These are phyloP conservation scores for Schizothorax lantsangensis DNA, from an alignment of 2,797 vertebrate species.

Conservation along the genomic window DNA sequence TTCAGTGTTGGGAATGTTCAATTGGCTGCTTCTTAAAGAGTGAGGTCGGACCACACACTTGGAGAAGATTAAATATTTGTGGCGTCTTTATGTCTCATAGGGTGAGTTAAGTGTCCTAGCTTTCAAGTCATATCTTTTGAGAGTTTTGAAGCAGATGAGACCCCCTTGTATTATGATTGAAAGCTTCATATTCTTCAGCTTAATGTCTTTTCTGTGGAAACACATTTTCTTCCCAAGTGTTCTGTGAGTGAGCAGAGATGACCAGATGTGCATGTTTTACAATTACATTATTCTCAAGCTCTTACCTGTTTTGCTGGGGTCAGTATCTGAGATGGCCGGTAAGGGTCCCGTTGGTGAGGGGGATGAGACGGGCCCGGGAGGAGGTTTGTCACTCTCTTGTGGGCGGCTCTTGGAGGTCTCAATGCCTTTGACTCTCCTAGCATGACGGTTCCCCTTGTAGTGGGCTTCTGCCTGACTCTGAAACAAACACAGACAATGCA, in stretches of 20 bases:
- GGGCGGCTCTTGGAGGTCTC: slow-evolving; percentile 90
- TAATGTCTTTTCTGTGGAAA: not conserved
- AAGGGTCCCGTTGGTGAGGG: slow-evolving; percentile 74
- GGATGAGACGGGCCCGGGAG: slow-evolving; percentile 71
- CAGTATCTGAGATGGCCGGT: slow-evolving; percentile 66
- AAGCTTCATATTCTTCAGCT: not conserved
- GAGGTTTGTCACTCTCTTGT: slow-evolving; percentile 84
- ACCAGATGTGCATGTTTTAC: not conserved
- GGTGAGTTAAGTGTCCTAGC: slow-evolving; percentile 3
- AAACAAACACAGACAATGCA: slow-evolving; percentile 34
- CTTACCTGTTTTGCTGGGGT: slow-evolving; percentile 78
- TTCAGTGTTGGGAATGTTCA: slow-evolving; percentile 12
- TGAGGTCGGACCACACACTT: slow-evolving; percentile 44
- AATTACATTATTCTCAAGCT: slow-evolving; percentile 2
- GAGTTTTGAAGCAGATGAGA: not conserved
- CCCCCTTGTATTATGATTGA: not conserved
- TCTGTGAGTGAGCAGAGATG: not conserved
- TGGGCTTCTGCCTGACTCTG: slow-evolving; percentile 95
- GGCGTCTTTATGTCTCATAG: not conserved
- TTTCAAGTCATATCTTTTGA: not conserved
- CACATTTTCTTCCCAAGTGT: not conserved
- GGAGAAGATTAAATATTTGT: not conserved
- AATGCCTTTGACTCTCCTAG: slow-evolving; percentile 91
- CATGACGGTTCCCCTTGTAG: slow-evolving; percentile 94
- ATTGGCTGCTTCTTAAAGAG: slow-evolving; percentile 2